Evolutionary conservation across 2,113 vertebrate species (phyloP), one percentile per base, ranked within the genome.

Genomic region (Gadus macrocephalus): DNA sequence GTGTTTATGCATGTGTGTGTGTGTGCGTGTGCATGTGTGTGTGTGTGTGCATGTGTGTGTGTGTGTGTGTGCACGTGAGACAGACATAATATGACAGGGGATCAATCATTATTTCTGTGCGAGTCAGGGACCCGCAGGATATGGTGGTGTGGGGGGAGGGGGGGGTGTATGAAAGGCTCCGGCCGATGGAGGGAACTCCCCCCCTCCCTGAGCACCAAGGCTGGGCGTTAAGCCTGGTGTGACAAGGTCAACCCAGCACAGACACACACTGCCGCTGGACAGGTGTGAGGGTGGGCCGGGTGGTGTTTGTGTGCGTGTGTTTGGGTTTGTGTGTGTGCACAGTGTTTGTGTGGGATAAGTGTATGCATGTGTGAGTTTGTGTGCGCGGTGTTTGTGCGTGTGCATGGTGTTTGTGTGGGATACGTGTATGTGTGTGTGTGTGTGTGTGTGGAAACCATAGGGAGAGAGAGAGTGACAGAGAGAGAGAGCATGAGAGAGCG

Each of bases 81-180:
- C 25, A 25, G 25, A 25, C 2, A 25, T 25, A 25, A 67, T 80
- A 81, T 89, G 86, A 89, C 89, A 87, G 88, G 69, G 89, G 83
- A 91, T 92, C 90, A 88, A 91, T 89, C 89, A 84, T 69, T 73
- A 82, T 90, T 89, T 90, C 86, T 91, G 88, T 86, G 84, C 11
- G 15, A 8, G 87, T 72, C 27, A 77, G 15, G 67, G 73, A 88
- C 90, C 86, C 82, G 80, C 77, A 85, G 86, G 87, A 81, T 69
- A 25, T 66, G 38, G 2, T 6, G 38, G 38, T 42, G 38, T 25
- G 25, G 25, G 25, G 25, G 38, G 38, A 8, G 38, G 5, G 38
- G 38, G 81, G 79, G 80, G 78, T 81, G 77, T 84, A 87, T 85
- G 87, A 90, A 89, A 87, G 86, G 86, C 83, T 19, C 70, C 74